phyloP scores from a whole-genome alignment of 1,140 invertebrate species.

The Gonatopus flavifemur region DNA sequence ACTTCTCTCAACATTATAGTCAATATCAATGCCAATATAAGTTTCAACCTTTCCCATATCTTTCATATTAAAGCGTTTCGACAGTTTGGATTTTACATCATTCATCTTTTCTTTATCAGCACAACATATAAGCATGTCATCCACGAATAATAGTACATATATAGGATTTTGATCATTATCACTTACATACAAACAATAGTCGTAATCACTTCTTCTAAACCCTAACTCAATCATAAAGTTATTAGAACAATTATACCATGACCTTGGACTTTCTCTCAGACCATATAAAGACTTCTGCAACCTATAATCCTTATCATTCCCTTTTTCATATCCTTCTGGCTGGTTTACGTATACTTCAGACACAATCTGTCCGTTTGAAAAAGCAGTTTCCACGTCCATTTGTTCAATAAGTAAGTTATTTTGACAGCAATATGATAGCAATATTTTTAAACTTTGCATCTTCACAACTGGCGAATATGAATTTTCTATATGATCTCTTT shows the following conservation, averaged over 20 bases:
- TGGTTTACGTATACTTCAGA: conserved; percentile 51
- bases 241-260: conserved; percentile 41
- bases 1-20: conserved; percentile 31
- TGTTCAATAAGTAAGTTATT: conserved; percentile 33
- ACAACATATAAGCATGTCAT: conserved; percentile 9
- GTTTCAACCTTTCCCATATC: conserved; percentile 38
- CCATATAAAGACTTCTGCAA: conserved; percentile 30
- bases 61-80: conserved; percentile 40
- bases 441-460: conserved; percentile 20
- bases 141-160: conserved; percentile 23
- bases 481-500: conserved; percentile 28
- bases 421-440: conserved; percentile 34
- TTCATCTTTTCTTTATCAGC: conserved; percentile 27
- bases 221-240: conserved; percentile 17
- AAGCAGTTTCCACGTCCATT: conserved; percentile 48
- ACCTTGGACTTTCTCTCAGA: conserved; percentile 20
- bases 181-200: conserved; percentile 22
- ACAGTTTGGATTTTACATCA: conserved; percentile 32
- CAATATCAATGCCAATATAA: conserved; percentile 31
- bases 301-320: conserved; percentile 34
- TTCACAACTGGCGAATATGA: conserved; percentile 34
- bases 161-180: conserved; percentile 23
- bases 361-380: conserved; percentile 44
- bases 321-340: conserved; percentile 40
- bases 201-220: conserved; percentile 12